Base-by-base conservation (phyloP, 2,113 vertebrate species). In the Sminthopsis crassicaudata region DNA sequence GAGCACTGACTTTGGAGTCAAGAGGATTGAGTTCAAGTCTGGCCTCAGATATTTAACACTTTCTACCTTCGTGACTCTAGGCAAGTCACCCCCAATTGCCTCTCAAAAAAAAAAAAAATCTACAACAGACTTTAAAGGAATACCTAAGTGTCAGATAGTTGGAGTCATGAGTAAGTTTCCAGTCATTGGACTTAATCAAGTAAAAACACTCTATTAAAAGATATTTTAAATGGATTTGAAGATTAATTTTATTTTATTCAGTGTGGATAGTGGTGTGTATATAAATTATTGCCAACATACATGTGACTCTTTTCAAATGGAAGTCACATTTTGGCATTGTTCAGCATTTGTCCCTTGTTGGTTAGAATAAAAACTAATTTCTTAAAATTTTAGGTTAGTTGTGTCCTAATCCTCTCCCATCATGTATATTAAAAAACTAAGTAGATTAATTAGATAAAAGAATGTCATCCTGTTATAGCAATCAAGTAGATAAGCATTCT, bases 181-280 rank as follows among this genome's bases (percentile, higher is more conserved):
- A 0, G n/a, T 84, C n/a, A 84, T 42, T 42, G 67, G 19, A 42
- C 2, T 22, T 84, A 27, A 57, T 57, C 55, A 84, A 84, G 8
- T 84, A 42, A 26, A 84, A 84, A 84, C 7, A 7, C 3, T 11
- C 76, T 67, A 4, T 84, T 14, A 12, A 90, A 90, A 84, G 88
- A 51, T 94, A 48, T 54, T n/a, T 1, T 89, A 12, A 10, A 50
- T 51, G 10, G 92, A 54, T 36, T 19, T 50, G 42, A 19, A 55
- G 16, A 26, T 84, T 95, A 94, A 24, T 24, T 55, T 94, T 90
- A 10, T 76, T 90, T 95, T 91, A 92, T 91, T 36, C 42, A 42
- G 52, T 30, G 8, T n/a, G 27, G 94, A 96, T 94, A 50, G 0
- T 36, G 94, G 60, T 57, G 16, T 60, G 24, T 50, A 46, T 57